These are phyloP conservation scores for Bolborhynchus lineola DNA, from an alignment of 2,113 vertebrate species.

Conservation along the genomic window DNA sequence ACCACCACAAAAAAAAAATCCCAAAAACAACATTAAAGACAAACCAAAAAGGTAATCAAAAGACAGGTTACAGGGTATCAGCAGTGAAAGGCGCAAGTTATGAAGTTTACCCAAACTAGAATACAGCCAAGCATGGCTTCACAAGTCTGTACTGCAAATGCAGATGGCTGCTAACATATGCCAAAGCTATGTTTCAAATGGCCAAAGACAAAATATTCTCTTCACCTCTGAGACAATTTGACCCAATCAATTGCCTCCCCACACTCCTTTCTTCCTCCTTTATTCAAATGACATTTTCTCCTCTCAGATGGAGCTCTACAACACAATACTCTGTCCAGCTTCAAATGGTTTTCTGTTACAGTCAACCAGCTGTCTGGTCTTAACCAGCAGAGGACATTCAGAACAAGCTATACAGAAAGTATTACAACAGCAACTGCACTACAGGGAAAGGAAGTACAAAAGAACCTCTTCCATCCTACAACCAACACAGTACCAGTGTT, in stretches of 20 bases:
- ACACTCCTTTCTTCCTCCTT: not conserved
- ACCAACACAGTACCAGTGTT: not conserved
- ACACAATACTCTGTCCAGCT: not conserved
- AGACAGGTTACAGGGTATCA: not conserved
- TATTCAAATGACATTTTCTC: not conserved
- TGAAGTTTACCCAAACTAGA: not conserved
- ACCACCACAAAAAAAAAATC: not conserved
- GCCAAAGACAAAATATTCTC: not conserved
- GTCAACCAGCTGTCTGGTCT: not conserved
- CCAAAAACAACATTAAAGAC: not conserved
- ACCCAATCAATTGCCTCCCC: not conserved
- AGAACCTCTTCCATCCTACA: not conserved
- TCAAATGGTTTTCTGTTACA: not conserved
- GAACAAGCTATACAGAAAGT: not conserved
- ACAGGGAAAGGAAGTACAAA: not conserved
- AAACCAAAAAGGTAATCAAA: not conserved
- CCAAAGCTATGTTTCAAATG: not conserved
- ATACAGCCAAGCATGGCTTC: not conserved
- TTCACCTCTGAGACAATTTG: not conserved
- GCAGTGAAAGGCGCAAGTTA: not conserved
- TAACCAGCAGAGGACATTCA: not conserved
- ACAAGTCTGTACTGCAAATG: not conserved
- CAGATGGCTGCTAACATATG: accelerated
- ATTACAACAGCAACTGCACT: not conserved
- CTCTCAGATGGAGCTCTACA: not conserved